phyloP scores from a whole-genome alignment of 2,888 invertebrate species.

The Deilephila porcellus region DNA sequence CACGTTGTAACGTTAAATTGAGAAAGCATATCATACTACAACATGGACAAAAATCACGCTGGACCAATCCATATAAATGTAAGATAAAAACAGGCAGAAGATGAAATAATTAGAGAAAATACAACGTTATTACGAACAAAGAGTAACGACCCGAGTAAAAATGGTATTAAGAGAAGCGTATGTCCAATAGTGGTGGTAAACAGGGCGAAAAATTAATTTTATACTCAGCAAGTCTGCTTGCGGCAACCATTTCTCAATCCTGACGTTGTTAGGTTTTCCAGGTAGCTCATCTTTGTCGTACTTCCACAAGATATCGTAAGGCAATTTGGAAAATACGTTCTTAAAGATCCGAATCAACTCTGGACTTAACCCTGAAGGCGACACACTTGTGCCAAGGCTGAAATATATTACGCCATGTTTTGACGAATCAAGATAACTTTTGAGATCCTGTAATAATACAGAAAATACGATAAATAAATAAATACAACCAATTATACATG shows the following conservation, averaged over 20 bases:
- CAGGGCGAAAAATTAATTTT: no score
- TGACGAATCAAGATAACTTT: background rate
- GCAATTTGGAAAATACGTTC: slow-evolving; percentile 43
- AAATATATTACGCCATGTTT: background rate
- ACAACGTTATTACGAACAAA: no score
- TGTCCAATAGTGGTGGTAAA: no score
- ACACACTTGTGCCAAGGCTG: background rate
- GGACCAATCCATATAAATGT: no score
- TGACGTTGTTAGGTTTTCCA: slow-evolving; percentile 24
- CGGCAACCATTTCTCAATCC: slow-evolving; percentile 19
- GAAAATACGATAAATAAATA: background rate
- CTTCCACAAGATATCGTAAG: slow-evolving; percentile 69
- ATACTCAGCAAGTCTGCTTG: slow-evolving; percentile 23
- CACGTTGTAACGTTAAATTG: no score
- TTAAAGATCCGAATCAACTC: background rate
- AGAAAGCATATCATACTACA: no score
- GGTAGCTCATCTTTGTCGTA: slow-evolving; percentile 56
- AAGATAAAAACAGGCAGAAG: no score
- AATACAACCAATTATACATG: no score
- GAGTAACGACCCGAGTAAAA: no score
- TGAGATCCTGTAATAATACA: background rate
- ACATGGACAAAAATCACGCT: no score
- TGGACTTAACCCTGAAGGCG: background rate
- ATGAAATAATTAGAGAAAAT: no score
- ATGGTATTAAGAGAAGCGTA: no score